Conservation (phyloP, 2,113 vertebrate genomes). For the Phainopepla nitens region DNA sequence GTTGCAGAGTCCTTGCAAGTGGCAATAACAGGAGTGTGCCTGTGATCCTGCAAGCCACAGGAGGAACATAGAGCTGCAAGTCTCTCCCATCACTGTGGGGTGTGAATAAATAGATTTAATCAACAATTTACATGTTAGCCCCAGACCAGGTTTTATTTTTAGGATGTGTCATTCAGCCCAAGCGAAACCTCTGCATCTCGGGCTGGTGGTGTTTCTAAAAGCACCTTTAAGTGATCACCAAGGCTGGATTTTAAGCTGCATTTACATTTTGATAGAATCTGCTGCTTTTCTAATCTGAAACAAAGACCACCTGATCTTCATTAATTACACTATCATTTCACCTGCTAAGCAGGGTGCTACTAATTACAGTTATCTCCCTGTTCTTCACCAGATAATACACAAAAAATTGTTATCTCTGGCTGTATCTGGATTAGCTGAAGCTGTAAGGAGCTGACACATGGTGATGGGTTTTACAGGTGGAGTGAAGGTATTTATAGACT, state of each 20-base stretch:
- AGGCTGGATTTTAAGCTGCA: neutral
- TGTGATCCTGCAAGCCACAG: neutral
- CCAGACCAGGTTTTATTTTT: slow-evolving; percentile 26
- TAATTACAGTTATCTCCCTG: slow-evolving; percentile 7
- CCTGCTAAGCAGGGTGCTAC: neutral
- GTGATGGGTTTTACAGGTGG: neutral
- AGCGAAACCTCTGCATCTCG: neutral
- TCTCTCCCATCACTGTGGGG: neutral
- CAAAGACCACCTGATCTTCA: neutral
- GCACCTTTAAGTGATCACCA: neutral
- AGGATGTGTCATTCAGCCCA: neutral
- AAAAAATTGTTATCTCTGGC: neutral
- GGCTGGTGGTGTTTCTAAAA: neutral
- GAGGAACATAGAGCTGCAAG: neutral
- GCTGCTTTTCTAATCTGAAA: neutral
- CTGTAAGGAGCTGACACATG: neutral
- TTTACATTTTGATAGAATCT: slow-evolving; percentile 15
- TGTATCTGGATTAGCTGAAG: neutral
- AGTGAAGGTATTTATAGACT: neutral
- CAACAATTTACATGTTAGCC: slow-evolving; percentile 23
- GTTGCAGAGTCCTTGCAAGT: slow-evolving; percentile 24
- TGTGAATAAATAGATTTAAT: slow-evolving; percentile 35
- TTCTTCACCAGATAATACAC: neutral
- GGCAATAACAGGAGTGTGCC: neutral
- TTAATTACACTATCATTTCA: neutral